phyloP scores from a whole-genome alignment of 1,140 invertebrate species.

The Cyrtorhinus lividipennis region DNA sequence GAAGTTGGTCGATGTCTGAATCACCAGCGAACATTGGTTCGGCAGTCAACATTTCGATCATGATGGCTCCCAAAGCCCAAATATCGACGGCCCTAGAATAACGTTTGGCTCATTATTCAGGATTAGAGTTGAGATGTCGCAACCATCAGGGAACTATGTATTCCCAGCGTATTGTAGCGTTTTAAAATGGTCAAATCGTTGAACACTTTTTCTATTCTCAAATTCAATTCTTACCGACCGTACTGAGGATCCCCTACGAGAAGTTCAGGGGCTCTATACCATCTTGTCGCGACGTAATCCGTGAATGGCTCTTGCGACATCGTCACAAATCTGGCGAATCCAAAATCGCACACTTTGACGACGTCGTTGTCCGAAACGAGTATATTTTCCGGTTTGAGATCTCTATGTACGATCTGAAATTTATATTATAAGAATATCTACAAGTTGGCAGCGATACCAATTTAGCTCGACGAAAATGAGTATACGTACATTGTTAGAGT shows the following conservation, averaged over 20 bases:
- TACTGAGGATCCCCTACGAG: conserved; percentile 57
- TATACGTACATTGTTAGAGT: conserved; percentile 61
- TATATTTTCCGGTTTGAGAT: conserved; percentile 86
- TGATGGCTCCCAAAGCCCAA: conserved; percentile 77
- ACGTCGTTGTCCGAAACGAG: conserved; percentile 63
- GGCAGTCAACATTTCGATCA: conserved; percentile 73
- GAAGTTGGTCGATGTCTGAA: conserved; percentile 82
- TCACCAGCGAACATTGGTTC: conserved; percentile 76
- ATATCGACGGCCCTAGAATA: conserved; percentile 57
- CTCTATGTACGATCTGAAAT: conserved; percentile 71
- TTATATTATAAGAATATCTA: not conserved
- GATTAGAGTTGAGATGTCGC: no score
- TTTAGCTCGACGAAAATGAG: not conserved
- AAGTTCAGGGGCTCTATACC: conserved; percentile 77
- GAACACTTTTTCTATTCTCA: no score
- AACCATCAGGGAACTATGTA: no score
- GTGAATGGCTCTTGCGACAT: conserved; percentile 55
- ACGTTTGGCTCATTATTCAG: no score
- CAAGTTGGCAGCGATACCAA: not conserved
- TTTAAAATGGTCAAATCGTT: no score
- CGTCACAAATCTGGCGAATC: conserved; percentile 57
- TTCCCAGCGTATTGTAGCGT: no score
- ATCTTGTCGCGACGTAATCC: conserved; percentile 69
- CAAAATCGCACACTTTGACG: conserved; percentile 79
- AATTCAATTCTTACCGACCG: conserved; percentile 33